phyloP scores from a whole-genome alignment of 1,140 invertebrate genomes.

The Magallana angulata region DNA sequence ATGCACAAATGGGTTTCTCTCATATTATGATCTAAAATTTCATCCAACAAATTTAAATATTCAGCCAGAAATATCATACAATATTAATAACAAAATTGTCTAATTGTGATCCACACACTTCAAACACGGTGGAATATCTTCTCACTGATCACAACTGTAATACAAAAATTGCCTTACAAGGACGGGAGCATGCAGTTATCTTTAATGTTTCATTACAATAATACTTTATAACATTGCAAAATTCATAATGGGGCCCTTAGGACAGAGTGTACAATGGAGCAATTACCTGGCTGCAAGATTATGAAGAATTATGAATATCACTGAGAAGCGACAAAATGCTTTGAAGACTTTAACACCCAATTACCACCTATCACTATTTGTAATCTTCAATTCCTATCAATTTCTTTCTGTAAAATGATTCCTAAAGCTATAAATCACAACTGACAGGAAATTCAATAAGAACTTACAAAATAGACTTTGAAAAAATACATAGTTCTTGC shows the following conservation, averaged over 20 bases:
- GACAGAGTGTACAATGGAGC: slow-evolving; percentile 17
- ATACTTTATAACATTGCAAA: slow-evolving; percentile 5
- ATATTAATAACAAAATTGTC: neutral
- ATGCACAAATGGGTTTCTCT: neutral
- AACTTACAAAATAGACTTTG: neutral
- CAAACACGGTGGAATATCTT: neutral
- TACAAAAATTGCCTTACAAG: neutral
- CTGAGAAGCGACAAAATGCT: neutral
- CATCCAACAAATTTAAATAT: neutral
- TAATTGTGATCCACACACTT: neutral
- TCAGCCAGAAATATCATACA: neutral
- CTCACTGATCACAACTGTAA: neutral
- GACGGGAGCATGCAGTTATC: neutral
- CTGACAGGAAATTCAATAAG: slow-evolving; percentile 23
- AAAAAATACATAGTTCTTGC: neutral
- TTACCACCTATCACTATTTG: slow-evolving; percentile 14
- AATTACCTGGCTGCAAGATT: slow-evolving; percentile 6
- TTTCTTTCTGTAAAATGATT: slow-evolving; percentile 12
- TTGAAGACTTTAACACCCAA: slow-evolving; percentile 24
- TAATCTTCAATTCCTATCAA: slow-evolving; percentile 15
- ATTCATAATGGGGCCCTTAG: slow-evolving; percentile 1
- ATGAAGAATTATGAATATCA: slow-evolving; percentile 8
- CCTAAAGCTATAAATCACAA: slow-evolving; percentile 7
- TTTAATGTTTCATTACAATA: neutral
- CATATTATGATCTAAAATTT: neutral